A percentile compares a stretch with the other conserved stretches of the same genome.
Evolutionary conservation across 2,113 vertebrate genomes (phyloP).

Genomic region (Elephas maximus): DNA sequence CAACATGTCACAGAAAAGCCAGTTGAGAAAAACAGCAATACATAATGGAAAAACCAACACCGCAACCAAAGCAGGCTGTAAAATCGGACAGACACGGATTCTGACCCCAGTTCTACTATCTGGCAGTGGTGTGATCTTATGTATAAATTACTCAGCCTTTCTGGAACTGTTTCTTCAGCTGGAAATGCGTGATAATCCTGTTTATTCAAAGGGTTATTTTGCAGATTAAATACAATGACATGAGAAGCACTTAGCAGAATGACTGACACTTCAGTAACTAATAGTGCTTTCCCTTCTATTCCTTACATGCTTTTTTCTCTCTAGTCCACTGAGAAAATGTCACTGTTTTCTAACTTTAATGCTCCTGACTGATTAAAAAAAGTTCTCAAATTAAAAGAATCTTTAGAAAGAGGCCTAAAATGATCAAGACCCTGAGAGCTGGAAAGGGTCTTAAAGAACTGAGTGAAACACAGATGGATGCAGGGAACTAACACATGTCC

Average conservation of each 20-base stretch:
- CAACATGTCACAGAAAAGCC: conserved; percentile 15
- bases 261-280: not conserved
- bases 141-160: not conserved
- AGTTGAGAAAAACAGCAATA: not conserved
- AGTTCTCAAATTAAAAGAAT: conserved; percentile 1
- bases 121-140: not conserved
- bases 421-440: not conserved
- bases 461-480: not conserved
- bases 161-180: not conserved
- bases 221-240: not conserved
- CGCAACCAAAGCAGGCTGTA: conserved; percentile 9
- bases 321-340: not conserved
- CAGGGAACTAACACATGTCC: not conserved
- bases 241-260: conserved; percentile 9
- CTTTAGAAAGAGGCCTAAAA: conserved; percentile 52
- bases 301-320: not conserved
- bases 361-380: not conserved
- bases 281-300: not conserved
- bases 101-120: not conserved
- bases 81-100: not conserved
- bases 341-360: not conserved
- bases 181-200: not conserved
- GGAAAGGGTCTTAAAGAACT: not conserved
- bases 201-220: not conserved
- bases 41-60: not conserved